These are phyloP conservation scores for Illadopsis cleaveri DNA, from an alignment of 2,113 vertebrate species.

Conservation along the genomic window DNA sequence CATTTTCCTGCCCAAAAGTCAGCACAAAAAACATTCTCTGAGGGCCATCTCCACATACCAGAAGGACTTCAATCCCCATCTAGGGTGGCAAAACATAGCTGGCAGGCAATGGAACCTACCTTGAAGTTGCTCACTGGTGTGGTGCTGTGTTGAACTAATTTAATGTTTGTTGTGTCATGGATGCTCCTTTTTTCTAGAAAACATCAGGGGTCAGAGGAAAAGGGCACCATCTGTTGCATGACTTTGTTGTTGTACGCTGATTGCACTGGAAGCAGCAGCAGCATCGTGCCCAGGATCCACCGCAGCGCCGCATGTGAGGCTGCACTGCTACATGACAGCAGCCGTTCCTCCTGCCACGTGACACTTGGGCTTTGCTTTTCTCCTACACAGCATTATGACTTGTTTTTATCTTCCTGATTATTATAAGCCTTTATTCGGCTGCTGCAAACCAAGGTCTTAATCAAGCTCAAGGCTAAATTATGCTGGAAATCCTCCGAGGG, in stretches of 20 bases:
- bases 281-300: not conserved
- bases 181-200: not conserved
- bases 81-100: not conserved
- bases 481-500: not conserved
- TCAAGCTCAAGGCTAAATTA: constrained; percentile 7
- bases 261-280: not conserved
- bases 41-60: fast-evolving
- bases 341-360: not conserved
- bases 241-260: not conserved
- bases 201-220: not conserved
- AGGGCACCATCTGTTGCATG: not conserved
- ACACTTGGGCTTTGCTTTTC: not conserved
- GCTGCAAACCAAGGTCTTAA: constrained; percentile 8
- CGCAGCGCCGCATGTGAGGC: fast-evolving
- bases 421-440: not conserved
- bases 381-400: not conserved
- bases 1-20: not conserved
- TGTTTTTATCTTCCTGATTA: not conserved
- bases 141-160: not conserved
- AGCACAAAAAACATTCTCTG: not conserved
- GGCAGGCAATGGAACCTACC: not conserved
- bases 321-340: fast-evolving
- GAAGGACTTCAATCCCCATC: not conserved
- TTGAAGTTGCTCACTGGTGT: not conserved
- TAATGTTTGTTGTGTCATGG: not conserved